A percentile compares a stretch with the other conserved stretches of the same genome.
These are phyloP conservation scores for Myocastor coypus DNA, from an alignment of 2,113 vertebrate species.

Conservation along the genomic window DNA sequence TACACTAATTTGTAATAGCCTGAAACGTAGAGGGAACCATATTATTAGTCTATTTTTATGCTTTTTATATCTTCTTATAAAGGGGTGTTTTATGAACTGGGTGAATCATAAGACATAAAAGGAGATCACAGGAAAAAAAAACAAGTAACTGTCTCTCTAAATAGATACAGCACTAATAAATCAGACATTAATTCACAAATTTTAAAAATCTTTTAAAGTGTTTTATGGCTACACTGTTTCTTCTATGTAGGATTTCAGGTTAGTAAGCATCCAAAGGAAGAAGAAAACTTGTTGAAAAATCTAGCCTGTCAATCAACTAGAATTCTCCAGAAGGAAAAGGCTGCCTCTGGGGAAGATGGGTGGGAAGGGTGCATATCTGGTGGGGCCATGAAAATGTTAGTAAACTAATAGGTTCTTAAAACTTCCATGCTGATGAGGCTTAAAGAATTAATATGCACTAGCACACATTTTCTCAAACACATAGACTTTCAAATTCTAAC, in stretches of 20 bases:
- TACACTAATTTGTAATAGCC: constrained; percentile 62
- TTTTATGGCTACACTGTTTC: background rate
- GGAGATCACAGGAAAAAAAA: constrained; percentile 25
- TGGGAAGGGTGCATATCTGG: background rate
- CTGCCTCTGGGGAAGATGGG: background rate
- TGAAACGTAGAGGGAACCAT: constrained; percentile 51
- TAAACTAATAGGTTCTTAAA: constrained; percentile 28
- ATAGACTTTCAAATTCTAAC: constrained; percentile 64
- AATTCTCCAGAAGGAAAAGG: constrained; percentile 24
- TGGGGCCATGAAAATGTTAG: background rate
- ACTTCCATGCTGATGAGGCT: background rate
- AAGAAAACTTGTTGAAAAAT: constrained; percentile 31
- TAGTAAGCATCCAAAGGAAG: background rate
- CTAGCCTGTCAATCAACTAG: constrained; percentile 44
- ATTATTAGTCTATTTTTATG: constrained; percentile 59
- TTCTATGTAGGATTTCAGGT: constrained; percentile 53
- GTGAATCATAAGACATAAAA: constrained; percentile 64
- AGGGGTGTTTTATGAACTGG: constrained; percentile 46
- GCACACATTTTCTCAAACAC: constrained; percentile 52
- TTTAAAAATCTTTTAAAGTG: background rate
- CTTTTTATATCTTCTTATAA: constrained; percentile 63
- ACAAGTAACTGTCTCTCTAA: constrained; percentile 50
- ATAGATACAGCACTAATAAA: constrained; percentile 49
- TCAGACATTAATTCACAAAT: constrained; percentile 38
- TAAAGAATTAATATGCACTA: constrained; percentile 52